phyloP scores from a whole-genome alignment of 2,797 vertebrate species.

The Pipistrellus kuhlii region DNA sequence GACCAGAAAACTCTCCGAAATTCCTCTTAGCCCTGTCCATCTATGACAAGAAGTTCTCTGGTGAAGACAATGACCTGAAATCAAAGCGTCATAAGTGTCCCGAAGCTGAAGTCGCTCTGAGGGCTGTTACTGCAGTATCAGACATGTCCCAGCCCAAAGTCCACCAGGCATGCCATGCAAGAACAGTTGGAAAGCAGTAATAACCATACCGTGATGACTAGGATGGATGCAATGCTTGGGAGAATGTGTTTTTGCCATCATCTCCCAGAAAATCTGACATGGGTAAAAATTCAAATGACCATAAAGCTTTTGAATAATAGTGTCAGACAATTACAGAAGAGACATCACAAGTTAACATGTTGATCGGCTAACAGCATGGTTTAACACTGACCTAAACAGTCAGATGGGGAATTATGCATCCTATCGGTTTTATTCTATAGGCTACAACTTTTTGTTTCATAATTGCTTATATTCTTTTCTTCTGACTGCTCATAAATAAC shows the following conservation, averaged over 20 bases:
- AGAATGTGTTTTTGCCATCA: neutral
- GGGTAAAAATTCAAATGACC: neutral
- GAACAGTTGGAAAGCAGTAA: neutral
- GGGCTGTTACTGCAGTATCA: neutral
- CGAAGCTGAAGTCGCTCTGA: neutral
- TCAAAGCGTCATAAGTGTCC: neutral
- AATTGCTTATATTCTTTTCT: conserved; percentile 20
- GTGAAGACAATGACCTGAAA: neutral
- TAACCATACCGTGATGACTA: neutral
- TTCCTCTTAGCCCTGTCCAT: neutral
- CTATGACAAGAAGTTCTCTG: neutral
- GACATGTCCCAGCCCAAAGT: neutral
- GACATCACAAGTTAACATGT: neutral
- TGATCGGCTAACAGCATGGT: neutral
- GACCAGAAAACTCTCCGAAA: neutral
- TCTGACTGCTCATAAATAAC: conserved; percentile 37
- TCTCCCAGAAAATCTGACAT: conserved; percentile 10
- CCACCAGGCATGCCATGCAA: neutral
- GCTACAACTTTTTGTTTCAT: neutral
- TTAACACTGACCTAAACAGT: neutral
- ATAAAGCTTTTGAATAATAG: neutral
- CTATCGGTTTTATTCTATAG: neutral
- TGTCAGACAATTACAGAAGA: conserved; percentile 26
- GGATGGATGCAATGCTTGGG: neutral
- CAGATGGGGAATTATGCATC: neutral